Evolutionary conservation across 1,140 invertebrate species (phyloP), one percentile per base, ranked within the genome.

Genomic region (Palaemon carinicauda): DNA sequence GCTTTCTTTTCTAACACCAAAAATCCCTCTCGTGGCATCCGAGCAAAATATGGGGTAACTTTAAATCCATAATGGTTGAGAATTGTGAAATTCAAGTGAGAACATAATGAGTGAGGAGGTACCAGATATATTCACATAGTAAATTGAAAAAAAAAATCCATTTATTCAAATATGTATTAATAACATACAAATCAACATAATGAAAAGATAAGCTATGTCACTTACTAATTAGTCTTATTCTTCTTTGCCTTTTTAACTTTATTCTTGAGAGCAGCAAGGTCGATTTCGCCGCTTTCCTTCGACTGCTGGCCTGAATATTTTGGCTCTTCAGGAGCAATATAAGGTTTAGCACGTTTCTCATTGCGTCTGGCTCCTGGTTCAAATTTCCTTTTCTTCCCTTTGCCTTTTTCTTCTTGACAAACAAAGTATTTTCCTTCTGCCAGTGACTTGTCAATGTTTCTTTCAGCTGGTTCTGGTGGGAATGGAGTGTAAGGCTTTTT

Each of bases 401-500:
- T 94, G 88, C 93, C 94, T 90, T 94, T 96, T 88, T 98, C 95
- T 75, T 95, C 94, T 90, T 96, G 94, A 90, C 96, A 97, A 24
- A 99, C 93, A 94, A 99, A 99, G 92, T 97, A 99, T 93, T 99
- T 98, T 80, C 98, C 98, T 83, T 95, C 94, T n/a, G 96, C 97
- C 89, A 99, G 92, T 92, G 98, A 93, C 91, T 97, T 96, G 91
- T 99, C 99, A 90, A 99, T 92, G 91, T 99, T 99, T 91, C 96
- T 97, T 91, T 99, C 96, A 56, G 94, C 93, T 91, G 97, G 97
- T 9, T 96, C 93, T 15, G 98, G 98, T 87, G 99, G 99, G 94
- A 99, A 99, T 41, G 98, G 98, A 86, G 98, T 99, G 90, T 99
- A 99, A 19, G 95, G 94, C 91, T 97, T 97, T 93, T 99, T 99